A percentile compares a stretch with the other conserved stretches of the same genome.
Evolutionary conservation across 1,140 invertebrate genomes (phyloP).

Genomic region (Aphelinus atriplicis): DNA sequence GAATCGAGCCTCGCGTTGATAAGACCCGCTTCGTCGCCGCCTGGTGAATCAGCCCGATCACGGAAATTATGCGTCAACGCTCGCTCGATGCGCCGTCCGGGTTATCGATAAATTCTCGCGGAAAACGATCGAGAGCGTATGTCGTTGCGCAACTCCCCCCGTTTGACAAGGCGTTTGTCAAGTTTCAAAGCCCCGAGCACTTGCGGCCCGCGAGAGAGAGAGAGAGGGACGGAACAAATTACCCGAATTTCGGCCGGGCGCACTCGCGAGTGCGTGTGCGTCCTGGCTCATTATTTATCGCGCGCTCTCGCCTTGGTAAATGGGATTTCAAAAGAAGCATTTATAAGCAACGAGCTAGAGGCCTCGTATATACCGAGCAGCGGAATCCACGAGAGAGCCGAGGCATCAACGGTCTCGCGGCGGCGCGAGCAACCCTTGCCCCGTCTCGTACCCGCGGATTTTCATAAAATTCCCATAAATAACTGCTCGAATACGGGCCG

Average conservation of each 20-base stretch:
- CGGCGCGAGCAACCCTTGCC: conserved; percentile 30
- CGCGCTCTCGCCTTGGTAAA: conserved; percentile 34
- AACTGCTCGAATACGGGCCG: conserved; percentile 42
- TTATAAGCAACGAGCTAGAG: conserved; percentile 33
- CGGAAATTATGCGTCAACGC: too few species aligned
- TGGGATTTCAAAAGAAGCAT: conserved; percentile 41
- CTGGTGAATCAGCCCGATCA: too few species aligned
- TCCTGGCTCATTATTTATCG: conserved; percentile 38
- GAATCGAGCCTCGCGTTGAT: too few species aligned
- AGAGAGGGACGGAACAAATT: conserved; percentile 28
- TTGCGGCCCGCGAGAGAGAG: background rate
- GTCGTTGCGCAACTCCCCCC: conserved; percentile 26
- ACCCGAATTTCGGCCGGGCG: conserved; percentile 27
- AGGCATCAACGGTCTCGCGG: conserved; percentile 35
- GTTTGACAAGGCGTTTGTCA: conserved; percentile 29
- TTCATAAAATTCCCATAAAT: conserved; percentile 62
- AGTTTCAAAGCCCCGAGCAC: conserved; percentile 20
- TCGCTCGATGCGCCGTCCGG: too few species aligned
- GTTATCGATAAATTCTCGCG: too few species aligned
- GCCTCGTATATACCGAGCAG: background rate
- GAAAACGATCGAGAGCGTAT: background rate
- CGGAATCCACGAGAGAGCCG: conserved; percentile 29
- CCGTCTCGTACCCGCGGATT: conserved; percentile 38
- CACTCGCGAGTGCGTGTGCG: conserved; percentile 5
- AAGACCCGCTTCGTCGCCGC: too few species aligned